Conservation (phyloP, 2,797 vertebrate genomes). For the Tarsius wallacei region DNA sequence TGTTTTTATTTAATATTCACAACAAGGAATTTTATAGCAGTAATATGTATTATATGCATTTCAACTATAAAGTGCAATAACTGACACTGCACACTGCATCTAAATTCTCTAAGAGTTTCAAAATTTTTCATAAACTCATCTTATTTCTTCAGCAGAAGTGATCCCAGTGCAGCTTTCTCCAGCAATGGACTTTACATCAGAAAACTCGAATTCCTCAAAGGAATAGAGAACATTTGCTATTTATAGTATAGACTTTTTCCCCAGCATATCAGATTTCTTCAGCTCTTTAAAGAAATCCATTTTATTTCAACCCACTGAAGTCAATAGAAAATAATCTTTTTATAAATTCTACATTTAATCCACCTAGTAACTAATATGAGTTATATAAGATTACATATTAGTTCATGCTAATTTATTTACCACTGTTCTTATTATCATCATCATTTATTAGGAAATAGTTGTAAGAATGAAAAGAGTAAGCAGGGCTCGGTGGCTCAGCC, state of each 20-base stretch:
- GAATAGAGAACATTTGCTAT: slow-evolving; percentile 31
- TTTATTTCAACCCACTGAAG: neutral
- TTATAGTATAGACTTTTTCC: neutral
- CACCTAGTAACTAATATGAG: neutral
- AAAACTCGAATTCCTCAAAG: slow-evolving; percentile 59
- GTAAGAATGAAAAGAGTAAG: neutral
- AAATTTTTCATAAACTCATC: slow-evolving; percentile 52
- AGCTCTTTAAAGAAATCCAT: slow-evolving; percentile 6
- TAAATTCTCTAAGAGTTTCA: slow-evolving; percentile 64
- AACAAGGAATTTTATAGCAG: slow-evolving; percentile 10
- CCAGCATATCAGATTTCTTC: slow-evolving; percentile 36
- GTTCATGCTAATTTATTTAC: neutral
- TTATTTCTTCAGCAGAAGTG: slow-evolving; percentile 42
- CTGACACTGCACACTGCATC: slow-evolving; percentile 35
- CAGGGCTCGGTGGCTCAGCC: too few species aligned
- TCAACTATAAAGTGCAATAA: slow-evolving; percentile 44
- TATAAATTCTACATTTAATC: neutral
- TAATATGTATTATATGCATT: slow-evolving; percentile 32
- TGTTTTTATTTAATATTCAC: slow-evolving; percentile 62
- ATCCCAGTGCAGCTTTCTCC: neutral
- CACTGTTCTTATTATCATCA: neutral
- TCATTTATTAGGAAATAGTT: neutral
- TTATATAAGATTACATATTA: neutral
- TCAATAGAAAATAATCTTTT: slow-evolving; percentile 12
- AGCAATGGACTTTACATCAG: slow-evolving; percentile 50